Base-by-base conservation (phyloP, 2,888 invertebrate species). In the Ennomos erosarius region DNA sequence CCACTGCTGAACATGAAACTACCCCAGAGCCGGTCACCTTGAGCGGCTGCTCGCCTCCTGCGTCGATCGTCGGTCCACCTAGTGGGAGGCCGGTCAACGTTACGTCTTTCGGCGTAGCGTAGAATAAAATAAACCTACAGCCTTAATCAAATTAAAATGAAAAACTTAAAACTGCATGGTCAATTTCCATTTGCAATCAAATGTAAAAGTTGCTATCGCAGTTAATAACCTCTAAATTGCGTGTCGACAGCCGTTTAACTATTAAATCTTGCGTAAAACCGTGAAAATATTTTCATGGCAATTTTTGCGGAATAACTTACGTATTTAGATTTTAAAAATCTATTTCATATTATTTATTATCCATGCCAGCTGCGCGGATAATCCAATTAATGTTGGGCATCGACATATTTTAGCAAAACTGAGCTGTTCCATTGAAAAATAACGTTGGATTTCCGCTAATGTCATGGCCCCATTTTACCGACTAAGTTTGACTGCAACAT, bases 401-500 rank as follows among this genome's bases (percentile, higher is more conserved):
- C 35, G 13, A n/a, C 16, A 47, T 47, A 16, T 26, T 6, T 26
- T 40, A 37, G 13, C n/a, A n/a, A 8, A 26, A 12, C 35, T 26
- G 26, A 10, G 16, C 9, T 10, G 16, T 10, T 42, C 4, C 10
- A 42, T 16, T 16, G 4, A 44, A 26, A 16, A 16, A 16, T 16
- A 3, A 16, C 16, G 16, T 16, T 16, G 16, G 16, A 4, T 26
- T 37, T 3, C n/a, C 50, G 50, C 39, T n/a, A 11, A 35, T 40
- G 10, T 47, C 9, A 34, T 52, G 49, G 59, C 57, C 59, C 46
- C 33, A 51, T 42, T 42, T 12, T 39, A 55, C 48, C 55, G 38
- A 62, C 55, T 53, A 64, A 45, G 57, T 62, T 53, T 46, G 37
- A 34, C 43, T 53, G 34, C 16, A 47, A 58, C 51, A 60, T 35